Evolutionary conservation across 1,140 invertebrate species (phyloP), one percentile per base, ranked within the genome.

Genomic region (Medauroidea extradentata): DNA sequence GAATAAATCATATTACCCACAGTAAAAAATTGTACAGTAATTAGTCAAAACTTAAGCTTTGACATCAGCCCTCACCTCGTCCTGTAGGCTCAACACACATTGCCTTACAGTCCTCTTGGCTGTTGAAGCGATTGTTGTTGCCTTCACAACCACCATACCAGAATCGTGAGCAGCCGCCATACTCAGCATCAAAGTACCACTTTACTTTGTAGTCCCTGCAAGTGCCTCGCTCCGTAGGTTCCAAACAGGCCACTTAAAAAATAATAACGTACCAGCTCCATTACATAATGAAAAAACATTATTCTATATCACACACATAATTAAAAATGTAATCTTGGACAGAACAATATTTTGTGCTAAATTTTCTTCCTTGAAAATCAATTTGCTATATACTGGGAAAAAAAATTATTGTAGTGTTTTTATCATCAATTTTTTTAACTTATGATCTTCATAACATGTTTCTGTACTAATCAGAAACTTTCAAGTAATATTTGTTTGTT

Each of bases 131-230:
- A 75, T 97, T 96, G 3, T 81, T 85, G 71, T 98, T 98, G 39
- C 95, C 94, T 0, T 89, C 89, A 72, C 93, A 96, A 25, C 94
- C 93, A 24, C 94, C 93, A 71, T 96, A 98, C 91, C 93, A 96
- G 77, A 98, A 98, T 46, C 91, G 79, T 0, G 88, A 87, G 71
- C 96, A 98, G 14, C 89, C 88, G 14, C 92, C 93, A 73, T 95
- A 95, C 21, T 85, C 80, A 57, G 84, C 85, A 68, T 97, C 91
- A 71, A 88, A 98, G 81, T 85, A 95, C 89, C 91, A 96, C 67
- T 89, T 86, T 50, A 94, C 87, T 0, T 88, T 87, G 74, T 88
- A 96, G 69, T 95, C 90, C 19, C 83, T 77, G 68, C 93, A 94
- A 0, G 81, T 66, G 1, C 93, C 93, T 11, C 85, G 80, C 60